A percentile compares a stretch with the other conserved stretches of the same genome.
phyloP scores from a whole-genome alignment of 2,888 invertebrate genomes.

The Petrophora chlorosata region DNA sequence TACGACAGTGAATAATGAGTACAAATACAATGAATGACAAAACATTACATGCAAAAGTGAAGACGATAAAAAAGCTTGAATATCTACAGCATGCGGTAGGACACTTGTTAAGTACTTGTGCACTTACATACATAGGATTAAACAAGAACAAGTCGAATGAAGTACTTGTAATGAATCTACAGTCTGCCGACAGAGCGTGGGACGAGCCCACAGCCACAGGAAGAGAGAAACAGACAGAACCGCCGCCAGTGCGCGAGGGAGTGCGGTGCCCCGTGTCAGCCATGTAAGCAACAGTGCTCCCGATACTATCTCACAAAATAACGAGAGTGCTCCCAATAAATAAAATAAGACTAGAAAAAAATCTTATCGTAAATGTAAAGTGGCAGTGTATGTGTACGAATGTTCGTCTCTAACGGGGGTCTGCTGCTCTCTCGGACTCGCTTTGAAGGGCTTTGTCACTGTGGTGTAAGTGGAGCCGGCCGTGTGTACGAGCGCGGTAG shows the following conservation, averaged over 20 bases:
- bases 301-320: constrained; percentile 63
- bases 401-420: constrained; percentile 79
- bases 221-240: constrained; percentile 85
- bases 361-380: constrained; percentile 73
- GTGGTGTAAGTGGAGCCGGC: constrained; percentile 72
- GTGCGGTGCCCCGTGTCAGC: constrained; percentile 78
- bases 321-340: constrained; percentile 70
- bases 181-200: constrained; percentile 72
- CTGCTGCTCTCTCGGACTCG: constrained; percentile 85
- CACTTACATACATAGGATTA: constrained; percentile 28
- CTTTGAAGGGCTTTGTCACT: constrained; percentile 82
- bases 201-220: constrained; percentile 82
- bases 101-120: constrained; percentile 29
- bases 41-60: constrained; percentile 33
- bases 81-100: constrained; percentile 33
- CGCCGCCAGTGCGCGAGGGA: constrained; percentile 80
- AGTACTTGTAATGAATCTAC: constrained; percentile 55
- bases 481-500: constrained; percentile 64
- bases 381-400: constrained; percentile 75
- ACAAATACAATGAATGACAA: constrained; percentile 22
- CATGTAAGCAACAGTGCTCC: constrained; percentile 77
- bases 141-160: constrained; percentile 22
- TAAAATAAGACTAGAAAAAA: constrained; percentile 56
- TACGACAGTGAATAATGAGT: constrained; percentile 14
- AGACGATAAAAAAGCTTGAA: constrained; percentile 30